Evolutionary conservation across 35 echinoderm and acorn worm genomes (phyloP).

Genomic region (Holothuria glaberrima): DNA sequence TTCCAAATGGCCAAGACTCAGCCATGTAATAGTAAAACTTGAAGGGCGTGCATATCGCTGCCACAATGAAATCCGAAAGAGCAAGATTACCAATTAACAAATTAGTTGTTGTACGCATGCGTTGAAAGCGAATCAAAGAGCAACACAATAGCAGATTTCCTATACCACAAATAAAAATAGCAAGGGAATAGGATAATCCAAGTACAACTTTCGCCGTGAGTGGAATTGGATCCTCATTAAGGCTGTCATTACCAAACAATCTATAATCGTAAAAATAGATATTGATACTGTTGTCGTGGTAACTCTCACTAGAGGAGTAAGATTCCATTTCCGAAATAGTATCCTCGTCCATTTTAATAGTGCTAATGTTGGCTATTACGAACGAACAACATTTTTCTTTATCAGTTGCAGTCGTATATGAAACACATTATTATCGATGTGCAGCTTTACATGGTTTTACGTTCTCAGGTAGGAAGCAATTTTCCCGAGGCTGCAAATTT

Average conservation of each 20-base stretch:
- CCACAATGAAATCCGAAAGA: slow-evolving; percentile 90
- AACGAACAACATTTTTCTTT: no score
- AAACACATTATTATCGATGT: no score
- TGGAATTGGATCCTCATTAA: background rate
- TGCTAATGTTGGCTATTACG: no score
- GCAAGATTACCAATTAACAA: slow-evolving; percentile 94
- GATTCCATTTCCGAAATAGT: no score
- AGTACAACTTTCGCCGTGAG: slow-evolving; percentile 68
- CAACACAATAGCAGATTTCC: slow-evolving; percentile 92
- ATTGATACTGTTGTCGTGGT: background rate
- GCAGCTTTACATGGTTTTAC: no score
- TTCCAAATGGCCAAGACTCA: slow-evolving; percentile 87
- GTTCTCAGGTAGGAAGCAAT: no score
- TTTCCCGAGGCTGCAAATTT: no score
- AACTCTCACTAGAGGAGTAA: no score
- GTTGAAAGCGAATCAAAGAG: slow-evolving; percentile 77
- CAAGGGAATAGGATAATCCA: slow-evolving; percentile 68
- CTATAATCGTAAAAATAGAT: slow-evolving; percentile 29
- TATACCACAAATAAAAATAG: slow-evolving; percentile 82
- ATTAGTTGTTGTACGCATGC: slow-evolving; percentile 97
- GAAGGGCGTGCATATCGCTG: slow-evolving; percentile 85
- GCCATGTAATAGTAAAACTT: slow-evolving; percentile 95
- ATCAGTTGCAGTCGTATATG: no score
- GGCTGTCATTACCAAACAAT: background rate
- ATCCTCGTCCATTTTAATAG: no score